A percentile compares a stretch with the other conserved stretches of the same genome.
Evolutionary conservation across 2,113 vertebrate species (phyloP).

Genomic region (Neodon shergylaensis): DNA sequence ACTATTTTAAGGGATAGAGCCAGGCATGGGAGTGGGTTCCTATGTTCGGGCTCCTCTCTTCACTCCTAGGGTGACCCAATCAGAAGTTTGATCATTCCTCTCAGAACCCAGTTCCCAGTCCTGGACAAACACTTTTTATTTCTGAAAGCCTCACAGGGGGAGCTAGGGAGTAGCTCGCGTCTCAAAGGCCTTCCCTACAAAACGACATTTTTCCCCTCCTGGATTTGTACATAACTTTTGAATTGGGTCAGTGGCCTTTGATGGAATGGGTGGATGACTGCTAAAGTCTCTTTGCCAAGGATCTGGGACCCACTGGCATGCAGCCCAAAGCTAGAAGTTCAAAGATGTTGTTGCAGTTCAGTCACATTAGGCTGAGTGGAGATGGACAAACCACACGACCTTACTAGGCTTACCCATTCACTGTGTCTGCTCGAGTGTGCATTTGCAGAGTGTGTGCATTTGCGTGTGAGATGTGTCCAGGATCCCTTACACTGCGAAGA

Average conservation of each 20-base stretch:
- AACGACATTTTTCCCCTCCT: constrained; percentile 51
- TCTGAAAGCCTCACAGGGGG: constrained; percentile 83
- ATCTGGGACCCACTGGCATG: constrained; percentile 95
- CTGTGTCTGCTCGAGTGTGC: constrained; percentile 67
- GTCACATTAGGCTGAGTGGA: constrained; percentile 95
- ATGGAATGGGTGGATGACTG: constrained; percentile 82
- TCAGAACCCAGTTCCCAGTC: background rate
- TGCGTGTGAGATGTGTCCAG: constrained; percentile 36
- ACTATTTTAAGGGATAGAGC: constrained; percentile 44
- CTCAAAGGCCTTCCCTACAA: constrained; percentile 72
- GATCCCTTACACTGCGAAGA: background rate
- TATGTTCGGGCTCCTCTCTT: fast-evolving
- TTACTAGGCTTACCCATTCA: constrained; percentile 88
- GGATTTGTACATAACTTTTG: constrained; percentile 82
- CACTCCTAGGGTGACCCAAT: fast-evolving
- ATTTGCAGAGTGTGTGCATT: constrained; percentile 40
- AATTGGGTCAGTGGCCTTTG: constrained; percentile 82
- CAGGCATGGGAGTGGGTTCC: background rate
- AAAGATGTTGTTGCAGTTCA: constrained; percentile 97
- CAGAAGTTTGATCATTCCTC: background rate
- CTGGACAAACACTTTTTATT: constrained; percentile 61
- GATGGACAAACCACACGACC: constrained; percentile 92
- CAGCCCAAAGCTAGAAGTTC: constrained; percentile 95
- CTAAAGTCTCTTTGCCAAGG: constrained; percentile 95
- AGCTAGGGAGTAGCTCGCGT: constrained; percentile 85